These are phyloP conservation scores for Ecdyonurus torrentis DNA, from an alignment of 2,888 invertebrate species.

Conservation along the genomic window DNA sequence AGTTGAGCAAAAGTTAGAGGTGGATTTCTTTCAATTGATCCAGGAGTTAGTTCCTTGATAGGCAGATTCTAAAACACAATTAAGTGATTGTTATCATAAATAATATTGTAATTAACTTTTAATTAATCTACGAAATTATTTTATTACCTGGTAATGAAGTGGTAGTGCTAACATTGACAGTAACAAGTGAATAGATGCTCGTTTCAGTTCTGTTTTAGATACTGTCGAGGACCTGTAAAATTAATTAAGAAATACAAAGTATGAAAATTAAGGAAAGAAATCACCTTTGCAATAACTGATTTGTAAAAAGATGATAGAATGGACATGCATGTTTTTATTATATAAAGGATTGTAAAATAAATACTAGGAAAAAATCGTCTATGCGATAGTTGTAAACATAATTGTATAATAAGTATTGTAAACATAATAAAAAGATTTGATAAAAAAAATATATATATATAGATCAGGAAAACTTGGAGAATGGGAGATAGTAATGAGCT, in stretches of 20 bases:
- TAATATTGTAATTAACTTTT: slow-evolving; percentile 1
- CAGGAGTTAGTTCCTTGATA: slow-evolving; percentile 23
- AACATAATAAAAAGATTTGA: too few species aligned
- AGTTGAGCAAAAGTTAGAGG: slow-evolving; percentile 44
- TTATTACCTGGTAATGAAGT: slow-evolving; percentile 59
- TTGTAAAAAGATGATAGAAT: too few species aligned
- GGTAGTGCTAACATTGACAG: slow-evolving; percentile 85
- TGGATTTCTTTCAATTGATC: slow-evolving; percentile 7
- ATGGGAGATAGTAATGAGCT: too few species aligned
- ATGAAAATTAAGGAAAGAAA: too few species aligned
- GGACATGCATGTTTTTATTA: too few species aligned
- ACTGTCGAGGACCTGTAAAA: slow-evolving; percentile 33
- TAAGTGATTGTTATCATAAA: slow-evolving; percentile 17
- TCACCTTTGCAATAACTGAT: too few species aligned
- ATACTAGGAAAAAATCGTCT: too few species aligned
- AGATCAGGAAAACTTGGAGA: too few species aligned
- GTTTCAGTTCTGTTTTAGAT: slow-evolving; percentile 62
- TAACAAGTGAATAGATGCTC: slow-evolving; percentile 81
- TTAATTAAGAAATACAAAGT: too few species aligned
- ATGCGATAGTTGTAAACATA: too few species aligned
- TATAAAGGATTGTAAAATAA: slow-evolving; percentile 2
- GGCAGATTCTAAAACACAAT: slow-evolving; percentile 21
- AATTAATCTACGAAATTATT: slow-evolving; percentile 1
- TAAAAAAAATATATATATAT: too few species aligned
- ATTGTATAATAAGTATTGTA: too few species aligned